These are phyloP conservation scores for Microtus ochrogaster DNA, from an alignment of 2,113 vertebrate species.

Conservation along the genomic window DNA sequence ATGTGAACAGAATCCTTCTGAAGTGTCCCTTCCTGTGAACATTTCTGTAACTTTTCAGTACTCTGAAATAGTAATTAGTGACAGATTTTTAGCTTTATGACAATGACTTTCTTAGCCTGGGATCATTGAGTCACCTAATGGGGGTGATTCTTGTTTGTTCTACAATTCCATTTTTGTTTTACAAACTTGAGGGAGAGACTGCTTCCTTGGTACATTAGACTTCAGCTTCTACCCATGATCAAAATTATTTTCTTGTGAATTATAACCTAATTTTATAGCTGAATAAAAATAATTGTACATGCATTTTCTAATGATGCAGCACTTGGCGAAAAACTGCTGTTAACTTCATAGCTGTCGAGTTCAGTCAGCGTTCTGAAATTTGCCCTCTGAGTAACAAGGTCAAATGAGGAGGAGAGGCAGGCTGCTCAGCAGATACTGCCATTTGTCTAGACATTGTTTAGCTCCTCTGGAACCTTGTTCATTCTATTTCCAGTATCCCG, in stretches of 20 bases:
- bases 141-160: constrained; percentile 44
- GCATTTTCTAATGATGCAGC: background rate
- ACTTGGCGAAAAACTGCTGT: background rate
- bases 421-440: background rate
- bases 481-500: background rate
- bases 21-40: constrained; percentile 37
- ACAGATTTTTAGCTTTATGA: background rate
- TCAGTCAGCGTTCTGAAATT: background rate
- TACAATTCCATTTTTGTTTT: constrained; percentile 12
- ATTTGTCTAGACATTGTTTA: background rate
- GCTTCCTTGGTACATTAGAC: constrained; percentile 2
- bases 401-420: background rate
- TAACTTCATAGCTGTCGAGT: background rate
- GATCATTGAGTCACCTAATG: background rate
- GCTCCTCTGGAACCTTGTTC: background rate
- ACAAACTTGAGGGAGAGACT: constrained; percentile 26
- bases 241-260: constrained; percentile 30
- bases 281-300: background rate
- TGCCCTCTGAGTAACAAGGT: background rate
- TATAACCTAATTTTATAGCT: constrained; percentile 26
- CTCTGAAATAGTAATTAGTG: constrained; percentile 54
- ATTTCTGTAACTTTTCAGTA: constrained; percentile 31
- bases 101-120: background rate
- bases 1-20: constrained; percentile 35
- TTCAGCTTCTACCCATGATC: constrained; percentile 30